phyloP scores from a whole-genome alignment of 2,888 invertebrate genomes.

The Argyra leucocephala region DNA sequence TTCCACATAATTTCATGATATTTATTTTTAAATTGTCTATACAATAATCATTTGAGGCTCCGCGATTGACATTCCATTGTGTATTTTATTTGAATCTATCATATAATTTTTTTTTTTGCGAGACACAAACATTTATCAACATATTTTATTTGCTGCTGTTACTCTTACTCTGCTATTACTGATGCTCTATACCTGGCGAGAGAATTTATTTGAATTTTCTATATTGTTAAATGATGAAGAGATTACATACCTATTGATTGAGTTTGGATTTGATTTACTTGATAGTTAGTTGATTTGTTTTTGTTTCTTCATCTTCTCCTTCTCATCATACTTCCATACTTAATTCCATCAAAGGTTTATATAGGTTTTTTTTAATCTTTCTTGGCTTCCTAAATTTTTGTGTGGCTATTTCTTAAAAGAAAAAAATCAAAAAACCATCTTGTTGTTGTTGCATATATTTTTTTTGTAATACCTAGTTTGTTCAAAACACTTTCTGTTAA shows the following conservation, averaged over 20 bases:
- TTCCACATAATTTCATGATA: too few relatives aligned
- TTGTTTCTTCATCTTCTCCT: not conserved
- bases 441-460: too few relatives aligned
- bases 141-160: too few relatives aligned
- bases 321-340: too few relatives aligned
- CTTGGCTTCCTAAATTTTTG: too few relatives aligned
- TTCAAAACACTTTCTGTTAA: too few relatives aligned
- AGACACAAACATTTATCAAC: not conserved
- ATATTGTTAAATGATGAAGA: not conserved
- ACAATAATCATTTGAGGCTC: not conserved
- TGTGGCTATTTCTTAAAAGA: too few relatives aligned
- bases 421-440: not conserved
- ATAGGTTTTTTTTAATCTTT: too few relatives aligned
- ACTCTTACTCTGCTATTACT: not conserved
- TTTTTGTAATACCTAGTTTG: not conserved
- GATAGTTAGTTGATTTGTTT: not conserved
- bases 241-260: not conserved
- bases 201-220: not conserved
- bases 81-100: not conserved
- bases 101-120: not conserved
- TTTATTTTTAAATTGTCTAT: not conserved
- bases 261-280: not conserved
- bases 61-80: slow-evolving; percentile 1
- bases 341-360: too few relatives aligned
- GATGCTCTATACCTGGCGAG: not conserved